A percentile compares a stretch with the other conserved stretches of the same genome.
phyloP scores from a whole-genome alignment of 1,140 invertebrate species.

The Steinernema khuongi region DNA sequence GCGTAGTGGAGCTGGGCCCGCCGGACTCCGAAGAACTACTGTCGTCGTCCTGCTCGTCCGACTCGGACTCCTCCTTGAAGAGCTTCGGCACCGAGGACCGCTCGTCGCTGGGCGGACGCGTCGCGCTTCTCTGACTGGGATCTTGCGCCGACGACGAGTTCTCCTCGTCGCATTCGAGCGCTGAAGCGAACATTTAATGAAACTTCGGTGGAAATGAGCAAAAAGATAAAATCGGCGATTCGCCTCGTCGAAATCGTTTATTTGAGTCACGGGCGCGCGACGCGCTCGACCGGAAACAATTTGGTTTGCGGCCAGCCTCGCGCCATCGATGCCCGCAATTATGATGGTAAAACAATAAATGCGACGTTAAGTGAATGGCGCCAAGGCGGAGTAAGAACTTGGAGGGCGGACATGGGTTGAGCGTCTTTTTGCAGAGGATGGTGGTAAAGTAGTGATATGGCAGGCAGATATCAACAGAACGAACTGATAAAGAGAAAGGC shows the following conservation, averaged over 20 bases:
- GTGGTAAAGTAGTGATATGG: too few species aligned
- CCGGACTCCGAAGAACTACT: background rate
- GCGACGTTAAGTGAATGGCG: background rate
- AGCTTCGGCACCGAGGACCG: background rate
- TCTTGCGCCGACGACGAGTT: background rate
- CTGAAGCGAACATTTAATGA: background rate
- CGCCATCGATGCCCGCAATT: background rate
- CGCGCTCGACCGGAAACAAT: background rate
- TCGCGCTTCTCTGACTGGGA: background rate
- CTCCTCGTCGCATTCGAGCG: slow-evolving; percentile 16
- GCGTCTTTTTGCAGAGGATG: background rate
- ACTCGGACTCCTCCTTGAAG: background rate
- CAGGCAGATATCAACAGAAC: too few species aligned
- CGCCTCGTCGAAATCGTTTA: slow-evolving; percentile 1
- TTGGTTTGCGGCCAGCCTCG: background rate
- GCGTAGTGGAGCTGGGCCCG: background rate
- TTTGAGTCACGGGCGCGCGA: background rate
- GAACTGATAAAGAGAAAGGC: too few species aligned
- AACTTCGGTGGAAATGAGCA: background rate
- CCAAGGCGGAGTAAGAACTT: background rate
- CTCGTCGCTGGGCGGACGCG: background rate
- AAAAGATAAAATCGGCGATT: background rate
- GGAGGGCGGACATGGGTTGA: background rate
- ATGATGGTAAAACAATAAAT: background rate
- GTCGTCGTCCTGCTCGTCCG: background rate